Evolutionary conservation across 2,888 invertebrate genomes (phyloP), one percentile per base, ranked within the genome.

Genomic region (Sphinx pinastri): DNA sequence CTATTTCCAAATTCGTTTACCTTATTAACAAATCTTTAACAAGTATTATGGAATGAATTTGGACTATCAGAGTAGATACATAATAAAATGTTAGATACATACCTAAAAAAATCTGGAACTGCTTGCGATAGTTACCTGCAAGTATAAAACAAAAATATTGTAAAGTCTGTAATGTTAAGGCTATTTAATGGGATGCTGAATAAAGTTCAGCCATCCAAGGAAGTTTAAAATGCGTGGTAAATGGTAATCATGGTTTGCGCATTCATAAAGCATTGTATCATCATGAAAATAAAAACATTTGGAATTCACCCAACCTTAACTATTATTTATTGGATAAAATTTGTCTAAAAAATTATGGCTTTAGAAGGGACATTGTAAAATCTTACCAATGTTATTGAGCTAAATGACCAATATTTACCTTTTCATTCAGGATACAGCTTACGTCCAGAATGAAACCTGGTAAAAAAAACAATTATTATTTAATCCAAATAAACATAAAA

Each of bases 151-250:
- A 63, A 58, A 14, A 49, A 12, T 60, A n/a, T 1, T 63, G 19
- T 49, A 63, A 16, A 19, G 49, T 13, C 19, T 16, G 13, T 19
- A 25, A 12, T 19, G 6, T n/a, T 2, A 63, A 19, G 0, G 16
- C 4, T 51, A 57, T 10, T 59, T 0, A 0, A 25, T 10, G 5
- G 4, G 7, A 45, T 1, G 57, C 7, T n/a, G 11, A 13, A 31
- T 7, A 58, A 68, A 45, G 68, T 71, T 93, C 94, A 94, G 94
- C 93, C 94, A 94, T 94, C 94, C 94, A 94, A 94, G 94, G 93
- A 94, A 94, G 94, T 93, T 91, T 86, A 82, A 90, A 89, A 93
- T 93, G 93, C 91, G 86, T 93, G 90, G 93, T 94, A 94, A 94
- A 86, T 93, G 90, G 93, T 94, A 94, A 94, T 93, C 94, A 94